Base-by-base conservation (phyloP, 1,140 invertebrate genomes). In the Micrasema minimum region DNA sequence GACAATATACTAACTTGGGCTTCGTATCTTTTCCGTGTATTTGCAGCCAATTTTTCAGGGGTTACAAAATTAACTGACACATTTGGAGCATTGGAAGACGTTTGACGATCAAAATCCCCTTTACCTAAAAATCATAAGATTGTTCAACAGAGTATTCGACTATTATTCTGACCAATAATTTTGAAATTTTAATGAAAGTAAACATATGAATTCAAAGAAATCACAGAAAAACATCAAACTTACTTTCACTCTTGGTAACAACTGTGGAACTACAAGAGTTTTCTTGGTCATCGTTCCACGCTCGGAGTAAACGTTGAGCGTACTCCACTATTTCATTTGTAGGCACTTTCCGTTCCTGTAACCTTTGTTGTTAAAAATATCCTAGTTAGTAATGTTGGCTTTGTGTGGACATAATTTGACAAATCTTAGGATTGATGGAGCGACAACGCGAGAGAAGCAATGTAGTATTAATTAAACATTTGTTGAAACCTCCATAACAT, bases 311-410 rank as follows among this genome's bases (percentile, higher is more conserved):
- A 53, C 80, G 78, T 74, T 85, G 83, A 57, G 90, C 79, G 71
- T 84, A 82, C 4, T 90, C 88, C 9, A 83, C 76, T 23, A 88
- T 75, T 70, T 90, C 87, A 20, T 77, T 75, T 14, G 81, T 80
- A 14, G 72, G 77, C 2, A 90, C 81, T 72, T 84, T 88, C 23
- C 86, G 86, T 69, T 91, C 90, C 55, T 87, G 85, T 76, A 88
- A 87, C 72, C 86, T 80, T 64, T 69, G n/a, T n/a, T n/a, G 48
- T 51, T 57, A 35, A 38, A 57, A 14, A 14, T 16, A 26, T 26
- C 18, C 9, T 14, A 45, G 43, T 45, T 45, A 45, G n/a, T n/a
- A n/a, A n/a, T n/a, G n/a, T n/a, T n/a, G n/a, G n/a, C n/a, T n/a
- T n/a, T n/a, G n/a, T n/a, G n/a, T n/a, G n/a, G n/a, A n/a, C n/a